Evolutionary conservation across 2,888 invertebrate species (phyloP), one percentile per base, ranked within the genome.

Genomic region (Dynastes maya): DNA sequence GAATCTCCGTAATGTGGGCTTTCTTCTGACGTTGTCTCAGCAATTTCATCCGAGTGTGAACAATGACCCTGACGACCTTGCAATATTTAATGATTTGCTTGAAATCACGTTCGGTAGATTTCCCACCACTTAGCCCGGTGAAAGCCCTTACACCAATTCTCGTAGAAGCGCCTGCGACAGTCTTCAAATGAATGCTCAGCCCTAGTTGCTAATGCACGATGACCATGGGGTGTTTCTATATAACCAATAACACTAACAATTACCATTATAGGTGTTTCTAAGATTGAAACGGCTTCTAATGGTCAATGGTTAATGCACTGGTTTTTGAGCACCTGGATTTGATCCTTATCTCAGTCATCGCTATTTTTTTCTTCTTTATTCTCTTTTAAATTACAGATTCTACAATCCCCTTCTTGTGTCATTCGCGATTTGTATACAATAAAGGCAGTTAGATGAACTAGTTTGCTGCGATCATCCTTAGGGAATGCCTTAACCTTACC

Each of bases 401-500:
- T 32, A 99, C 98, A 80, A 99, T 97, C 90, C 99, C 99, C 90
- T 99, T 99, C 91, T 99, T 99, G 92, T 99, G 98, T 98, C 99
- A 99, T 99, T 89, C 99, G 99, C 88, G 99, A 98, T 90, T 99
- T 99, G 91, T 98, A 99, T 80, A 96, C 98, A 85, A 99, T 92
- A 88, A 99, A 99, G 68, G 98, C 97, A 0, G 99, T 99, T 80
- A 99, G 91, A 90, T 99, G 98, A 2, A 99, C 97, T 63, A 99
- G 99, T 89, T 99, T 99, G 86, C 91, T 94, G 45, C 95, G 91
- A 89, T 99, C 98, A 93, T 99, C 99, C 89, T 96, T 98, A 49
- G 99, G 99, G 92, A 99, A 99, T 77, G 99, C 97, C 97, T 99
- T 99, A 82, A 98, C 97, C 90, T 98, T 99, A 86, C 99, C 99